Base-by-base conservation (phyloP, 1,140 invertebrate species). In the Drosophila serrata region DNA sequence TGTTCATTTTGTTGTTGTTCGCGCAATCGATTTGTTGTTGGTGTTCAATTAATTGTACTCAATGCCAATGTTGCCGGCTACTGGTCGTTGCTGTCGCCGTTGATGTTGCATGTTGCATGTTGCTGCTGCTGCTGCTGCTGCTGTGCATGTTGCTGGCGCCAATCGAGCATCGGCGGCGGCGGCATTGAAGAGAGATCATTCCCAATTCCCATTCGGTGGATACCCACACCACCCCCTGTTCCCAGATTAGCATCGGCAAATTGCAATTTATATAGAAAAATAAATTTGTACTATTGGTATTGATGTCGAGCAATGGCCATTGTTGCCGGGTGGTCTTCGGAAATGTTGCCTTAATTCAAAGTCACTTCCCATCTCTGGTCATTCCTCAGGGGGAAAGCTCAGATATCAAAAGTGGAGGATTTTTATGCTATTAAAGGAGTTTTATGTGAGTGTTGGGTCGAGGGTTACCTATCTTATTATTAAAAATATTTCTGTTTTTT, bases 11-110 rank as follows among this genome's bases (percentile, higher is more conserved):
- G 68, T 46, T 79, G 74, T 61, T 86, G 79, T 88, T 88, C 85
- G 84, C 84, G 84, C 84, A 88, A 88, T 88, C 84, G 87, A 88
- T 88, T 84, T 88, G 84, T 88, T 88, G 84, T 88, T 88, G 84
- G 84, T 88, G 84, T 88, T 88, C 84, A 88, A 88, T 88, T 88
- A 88, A 88, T 90, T 88, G 85, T 75, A 84, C 77, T 85, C 80
- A 79, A 84, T 77, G 67, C 70, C 58, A 79, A 73, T 70, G 61
- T 73, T 74, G 53, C 72, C 74, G 35, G 73, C 81, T 85, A 76
- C 84, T 57, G 61, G 62, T 70, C 73, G 75, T 46, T 43, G 51
- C 33, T 39, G 60, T 24, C 53, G 11, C 49, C 37, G 29, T 17
- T 49, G 29, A 35, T 80, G 82, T 46, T 64, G 45, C 37, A 58